Evolutionary conservation across 2,797 vertebrate species (phyloP).

Genomic region (Labroides dimidiatus): DNA sequence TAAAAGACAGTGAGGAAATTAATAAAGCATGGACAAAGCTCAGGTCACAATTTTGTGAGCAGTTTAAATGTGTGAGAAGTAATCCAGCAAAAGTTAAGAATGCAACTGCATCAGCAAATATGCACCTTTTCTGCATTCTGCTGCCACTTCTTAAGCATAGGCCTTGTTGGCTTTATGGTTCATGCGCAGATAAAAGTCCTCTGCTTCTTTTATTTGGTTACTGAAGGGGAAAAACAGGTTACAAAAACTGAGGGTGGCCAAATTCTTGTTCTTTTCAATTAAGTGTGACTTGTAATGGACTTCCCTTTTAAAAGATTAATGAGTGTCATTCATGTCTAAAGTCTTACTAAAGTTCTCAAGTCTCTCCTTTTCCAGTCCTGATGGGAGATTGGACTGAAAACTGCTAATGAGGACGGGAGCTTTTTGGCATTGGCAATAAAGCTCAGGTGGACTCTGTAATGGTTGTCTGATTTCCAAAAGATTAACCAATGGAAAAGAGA

Average conservation of each 20-base stretch:
- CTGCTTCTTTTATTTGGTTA: not conserved
- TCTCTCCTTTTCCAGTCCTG: not conserved
- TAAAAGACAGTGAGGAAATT: not conserved
- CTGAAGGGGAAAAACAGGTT: not conserved
- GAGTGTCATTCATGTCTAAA: not conserved
- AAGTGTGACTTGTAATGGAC: no score
- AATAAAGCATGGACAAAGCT: not conserved
- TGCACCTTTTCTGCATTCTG: not conserved
- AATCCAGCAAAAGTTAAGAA: not conserved
- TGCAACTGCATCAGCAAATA: not conserved
- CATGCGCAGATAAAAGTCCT: not conserved
- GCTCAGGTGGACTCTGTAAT: not conserved
- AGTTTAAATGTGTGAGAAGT: not conserved
- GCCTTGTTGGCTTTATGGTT: not conserved
- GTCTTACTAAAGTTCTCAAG: not conserved
- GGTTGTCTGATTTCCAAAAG: conserved; percentile 7
- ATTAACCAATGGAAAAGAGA: conserved; percentile 36
- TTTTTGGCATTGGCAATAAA: conserved; percentile 23
- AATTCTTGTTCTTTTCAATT: no score
- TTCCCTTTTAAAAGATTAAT: no score
- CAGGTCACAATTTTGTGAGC: not conserved
- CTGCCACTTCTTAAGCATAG: not conserved
- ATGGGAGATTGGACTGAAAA: not conserved
- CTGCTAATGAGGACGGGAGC: conserved; percentile 9
- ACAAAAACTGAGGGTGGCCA: no score